Percentiles rank a stretch among this genome's conserved stretches.
phyloP scores from a whole-genome alignment of 2,888 invertebrate genomes.

The Noctua fimbriata region DNA sequence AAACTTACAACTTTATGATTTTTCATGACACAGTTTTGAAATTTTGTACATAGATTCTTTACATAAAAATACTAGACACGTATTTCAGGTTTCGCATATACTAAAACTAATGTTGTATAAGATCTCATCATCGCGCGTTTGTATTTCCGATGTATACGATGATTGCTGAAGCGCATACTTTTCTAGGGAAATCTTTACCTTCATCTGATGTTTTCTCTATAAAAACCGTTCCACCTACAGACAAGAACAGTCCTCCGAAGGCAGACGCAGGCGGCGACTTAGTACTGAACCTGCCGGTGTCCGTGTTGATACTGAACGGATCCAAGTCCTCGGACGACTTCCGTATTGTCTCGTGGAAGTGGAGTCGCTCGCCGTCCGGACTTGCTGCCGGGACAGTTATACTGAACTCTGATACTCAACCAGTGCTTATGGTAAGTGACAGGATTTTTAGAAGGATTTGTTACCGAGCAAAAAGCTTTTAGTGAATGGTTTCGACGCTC shows the following conservation, averaged over 20 bases:
- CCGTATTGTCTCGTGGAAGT: slow-evolving; percentile 95
- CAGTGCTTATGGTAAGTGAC: slow-evolving; percentile 91
- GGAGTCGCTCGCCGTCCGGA: slow-evolving; percentile 94
- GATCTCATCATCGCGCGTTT: neutral
- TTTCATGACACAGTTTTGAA: too few species aligned
- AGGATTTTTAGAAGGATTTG: neutral
- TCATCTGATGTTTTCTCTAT: neutral
- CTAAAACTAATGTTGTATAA: too few species aligned
- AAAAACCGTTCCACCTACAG: slow-evolving; percentile 83
- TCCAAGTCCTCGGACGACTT: slow-evolving; percentile 96
- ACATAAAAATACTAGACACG: too few species aligned
- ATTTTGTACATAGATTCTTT: too few species aligned
- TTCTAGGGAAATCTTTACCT: neutral
- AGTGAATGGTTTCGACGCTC: too few species aligned
- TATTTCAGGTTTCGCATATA: too few species aligned
- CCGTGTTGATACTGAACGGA: slow-evolving; percentile 95
- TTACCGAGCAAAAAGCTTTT: neutral
- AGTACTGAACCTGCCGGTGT: slow-evolving; percentile 93
- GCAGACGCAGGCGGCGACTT: slow-evolving; percentile 97
- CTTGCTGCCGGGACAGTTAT: slow-evolving; percentile 96
- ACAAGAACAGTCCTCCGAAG: slow-evolving; percentile 96
- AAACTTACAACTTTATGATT: too few species aligned
- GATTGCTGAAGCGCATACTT: neutral
- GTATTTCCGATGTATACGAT: neutral
- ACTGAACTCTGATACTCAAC: slow-evolving; percentile 93